Evolutionary conservation across 1,140 invertebrate species (phyloP).

Genomic region (Pteromalus puparum): DNA sequence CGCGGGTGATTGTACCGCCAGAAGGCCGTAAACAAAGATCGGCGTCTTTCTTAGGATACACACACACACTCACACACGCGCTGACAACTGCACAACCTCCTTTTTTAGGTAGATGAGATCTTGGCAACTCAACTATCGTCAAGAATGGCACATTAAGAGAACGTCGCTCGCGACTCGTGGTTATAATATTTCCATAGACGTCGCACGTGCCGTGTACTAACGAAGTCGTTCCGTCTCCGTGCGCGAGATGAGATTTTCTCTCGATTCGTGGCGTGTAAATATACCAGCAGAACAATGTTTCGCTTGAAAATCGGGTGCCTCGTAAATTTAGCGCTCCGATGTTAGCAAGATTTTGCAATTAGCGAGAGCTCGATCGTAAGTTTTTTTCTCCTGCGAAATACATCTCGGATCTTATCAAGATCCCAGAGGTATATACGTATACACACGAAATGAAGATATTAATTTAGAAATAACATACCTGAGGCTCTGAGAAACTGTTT

Average conservation of each 20-base stretch:
- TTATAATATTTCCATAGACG: background rate
- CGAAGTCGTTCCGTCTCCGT: background rate
- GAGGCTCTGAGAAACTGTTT: background rate
- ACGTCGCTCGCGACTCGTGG: too few species aligned
- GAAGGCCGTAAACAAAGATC: background rate
- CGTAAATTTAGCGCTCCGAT: background rate
- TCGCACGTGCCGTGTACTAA: background rate
- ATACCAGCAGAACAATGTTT: background rate
- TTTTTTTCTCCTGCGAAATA: background rate
- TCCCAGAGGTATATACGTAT: background rate
- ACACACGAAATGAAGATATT: background rate
- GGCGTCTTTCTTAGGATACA: background rate
- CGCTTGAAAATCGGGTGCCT: background rate
- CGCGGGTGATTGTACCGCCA: background rate
- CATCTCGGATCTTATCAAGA: background rate
- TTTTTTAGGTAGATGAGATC: background rate
- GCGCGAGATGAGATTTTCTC: background rate
- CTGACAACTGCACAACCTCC: background rate
- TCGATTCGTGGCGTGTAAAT: background rate
- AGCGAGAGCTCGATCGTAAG: background rate
- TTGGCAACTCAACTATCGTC: background rate
- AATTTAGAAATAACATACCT: background rate
- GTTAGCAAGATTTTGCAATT: background rate
- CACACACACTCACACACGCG: too few species aligned
- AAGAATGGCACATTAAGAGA: background rate